These are phyloP conservation scores for Addax nasomaculatus DNA, from an alignment of 2,113 vertebrate genomes.

Conservation along the genomic window DNA sequence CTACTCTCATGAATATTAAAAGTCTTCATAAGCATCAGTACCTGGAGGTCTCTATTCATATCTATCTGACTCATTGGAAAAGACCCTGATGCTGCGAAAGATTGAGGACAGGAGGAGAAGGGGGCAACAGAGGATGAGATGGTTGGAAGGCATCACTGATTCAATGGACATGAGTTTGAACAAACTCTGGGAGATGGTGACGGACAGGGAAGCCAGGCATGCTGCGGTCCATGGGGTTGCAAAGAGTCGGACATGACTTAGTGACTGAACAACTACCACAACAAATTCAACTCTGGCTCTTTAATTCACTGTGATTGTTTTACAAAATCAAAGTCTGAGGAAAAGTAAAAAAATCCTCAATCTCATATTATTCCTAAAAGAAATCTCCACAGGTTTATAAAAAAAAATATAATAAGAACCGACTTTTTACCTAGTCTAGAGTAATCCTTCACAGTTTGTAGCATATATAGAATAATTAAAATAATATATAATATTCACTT, in stretches of 20 bases:
- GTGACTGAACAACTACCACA: neutral
- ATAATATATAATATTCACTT: neutral
- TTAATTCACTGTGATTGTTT: neutral
- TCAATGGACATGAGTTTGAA: neutral
- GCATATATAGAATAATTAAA: neutral
- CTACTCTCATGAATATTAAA: neutral
- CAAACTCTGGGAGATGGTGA: neutral
- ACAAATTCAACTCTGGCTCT: neutral
- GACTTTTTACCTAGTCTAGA: neutral
- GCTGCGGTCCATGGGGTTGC: neutral
- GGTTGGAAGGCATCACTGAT: neutral
- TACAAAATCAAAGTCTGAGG: neutral
- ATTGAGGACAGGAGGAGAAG: neutral
- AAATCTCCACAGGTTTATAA: neutral
- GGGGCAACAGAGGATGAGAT: accelerated
- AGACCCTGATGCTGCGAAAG: neutral
- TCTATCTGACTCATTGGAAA: neutral
- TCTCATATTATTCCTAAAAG: neutral
- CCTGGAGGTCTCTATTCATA: neutral
- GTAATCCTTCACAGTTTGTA: neutral
- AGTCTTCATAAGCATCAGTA: neutral
- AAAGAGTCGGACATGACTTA: neutral
- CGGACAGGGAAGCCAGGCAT: neutral
- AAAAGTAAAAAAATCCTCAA: neutral
- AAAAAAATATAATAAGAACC: neutral